Conservation (phyloP, 2,888 invertebrate genomes). For the Sericinus montela region DNA sequence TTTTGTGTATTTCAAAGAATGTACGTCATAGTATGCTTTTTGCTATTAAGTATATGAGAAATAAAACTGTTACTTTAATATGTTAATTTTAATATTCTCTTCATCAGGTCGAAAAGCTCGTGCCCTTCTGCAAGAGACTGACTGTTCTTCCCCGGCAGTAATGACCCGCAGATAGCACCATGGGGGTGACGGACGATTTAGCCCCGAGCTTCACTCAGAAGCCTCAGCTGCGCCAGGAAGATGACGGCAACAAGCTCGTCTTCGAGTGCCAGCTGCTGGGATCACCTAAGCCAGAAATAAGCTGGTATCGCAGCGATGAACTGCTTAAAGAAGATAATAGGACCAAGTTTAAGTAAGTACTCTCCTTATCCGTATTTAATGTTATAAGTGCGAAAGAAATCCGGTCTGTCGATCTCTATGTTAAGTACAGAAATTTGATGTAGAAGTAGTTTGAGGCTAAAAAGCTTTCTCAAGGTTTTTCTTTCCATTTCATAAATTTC, state of each 20-base stretch:
- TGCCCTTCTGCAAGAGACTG: conserved; percentile 30
- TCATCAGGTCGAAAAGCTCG: conserved; percentile 39
- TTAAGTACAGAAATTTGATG: no score
- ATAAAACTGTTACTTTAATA: no score
- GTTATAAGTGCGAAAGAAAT: no score
- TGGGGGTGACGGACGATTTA: conserved; percentile 95
- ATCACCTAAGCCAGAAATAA: conserved; percentile 93
- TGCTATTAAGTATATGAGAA: no score
- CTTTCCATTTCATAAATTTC: no score
- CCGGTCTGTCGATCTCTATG: no score
- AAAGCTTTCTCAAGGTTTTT: no score
- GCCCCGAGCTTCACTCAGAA: conserved; percentile 99
- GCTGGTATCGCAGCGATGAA: conserved; percentile 94
- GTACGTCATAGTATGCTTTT: no score
- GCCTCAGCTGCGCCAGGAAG: conserved; percentile 97
- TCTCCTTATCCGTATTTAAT: background rate
- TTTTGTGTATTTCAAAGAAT: no score
- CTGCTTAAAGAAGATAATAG: conserved; percentile 90
- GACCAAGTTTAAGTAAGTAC: conserved; percentile 86
- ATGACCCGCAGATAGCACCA: conserved; percentile 71
- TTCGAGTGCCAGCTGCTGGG: conserved; percentile 96
- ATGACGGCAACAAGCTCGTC: conserved; percentile 95
- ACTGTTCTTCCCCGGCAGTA: conserved; percentile 46
- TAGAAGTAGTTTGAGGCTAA: no score
- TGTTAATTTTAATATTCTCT: conserved; percentile 11